Evolutionary conservation across 2,797 vertebrate species (phyloP), one percentile per base, ranked within the genome.

Genomic region (Dromococcyx pavoninus): DNA sequence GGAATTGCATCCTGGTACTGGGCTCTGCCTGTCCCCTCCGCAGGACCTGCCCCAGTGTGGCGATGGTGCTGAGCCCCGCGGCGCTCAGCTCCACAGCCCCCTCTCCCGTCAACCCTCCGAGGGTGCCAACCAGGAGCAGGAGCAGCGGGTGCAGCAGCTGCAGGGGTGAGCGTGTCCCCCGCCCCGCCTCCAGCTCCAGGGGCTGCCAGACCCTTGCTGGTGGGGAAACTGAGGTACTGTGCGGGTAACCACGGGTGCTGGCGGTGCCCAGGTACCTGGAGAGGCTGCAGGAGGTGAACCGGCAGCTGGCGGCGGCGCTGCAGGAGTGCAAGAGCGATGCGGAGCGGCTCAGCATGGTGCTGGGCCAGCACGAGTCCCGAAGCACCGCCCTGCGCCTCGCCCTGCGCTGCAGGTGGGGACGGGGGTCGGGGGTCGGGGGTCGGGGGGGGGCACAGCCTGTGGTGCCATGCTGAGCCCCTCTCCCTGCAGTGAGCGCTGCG

Each of bases 221-320:
- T 5, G 27, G 73, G 86, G 73, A 66, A 57, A 74, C 90, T 21
- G 73, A 74, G 86, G 69, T 73, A 46, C 3, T 2, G 53, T 5
- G 17, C 13, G 5, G 50, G 9, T 88, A 19, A 82, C 33, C 0
- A 28, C 2, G 15, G 14, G 11, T 12, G 39, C 67, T 1, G 61
- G 75, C 2, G 32, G 7, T 44, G 58, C 33, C 57, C 93, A 99
- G 99, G 95, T 98, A 62, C 92, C 97, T 98, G 5, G 98, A 98
- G 91, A 97, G 96, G 84, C 97, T 99, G 91, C 98, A 98, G 94
- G 96, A 98, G 67, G 98, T 97, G 95, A 99, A 99, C 51, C 98
- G 98, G 37, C 97, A 97, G 61, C 98, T 99, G 86, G 98, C 96
- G 5, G 97, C 94, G 1, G 98, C 98, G 37, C 97, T 99, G 79